A percentile compares a stretch with the other conserved stretches of the same genome.
Evolutionary conservation across 2,888 invertebrate species (phyloP).

Genomic region (Microctonus hyperodae): DNA sequence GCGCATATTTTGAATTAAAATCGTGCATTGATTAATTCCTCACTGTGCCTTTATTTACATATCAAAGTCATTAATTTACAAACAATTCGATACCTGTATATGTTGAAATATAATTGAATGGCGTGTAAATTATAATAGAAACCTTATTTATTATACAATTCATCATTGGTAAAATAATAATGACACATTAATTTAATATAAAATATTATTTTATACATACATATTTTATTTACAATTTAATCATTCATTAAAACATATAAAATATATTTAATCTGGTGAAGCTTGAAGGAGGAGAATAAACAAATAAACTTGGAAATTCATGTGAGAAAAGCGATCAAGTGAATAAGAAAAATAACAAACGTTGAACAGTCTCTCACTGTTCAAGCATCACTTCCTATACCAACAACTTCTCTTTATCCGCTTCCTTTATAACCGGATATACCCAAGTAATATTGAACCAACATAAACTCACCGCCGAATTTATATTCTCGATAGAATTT

Average conservation of each 20-base stretch:
- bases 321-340: neutral
- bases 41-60: neutral
- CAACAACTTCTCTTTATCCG: conserved; percentile 20
- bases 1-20: neutral
- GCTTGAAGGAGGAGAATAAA: neutral
- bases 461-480: conserved; percentile 10
- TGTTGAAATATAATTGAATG: neutral
- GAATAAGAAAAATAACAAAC: conserved; percentile 2
- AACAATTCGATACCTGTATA: neutral
- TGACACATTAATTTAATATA: too few relatives aligned
- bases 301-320: neutral
- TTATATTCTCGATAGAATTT: conserved; percentile 20
- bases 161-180: too few relatives aligned
- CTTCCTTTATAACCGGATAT: conserved; percentile 25
- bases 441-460: conserved; percentile 22
- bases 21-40: neutral
- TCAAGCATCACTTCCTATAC: conserved; percentile 2
- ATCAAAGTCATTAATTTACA: neutral
- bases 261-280: neutral
- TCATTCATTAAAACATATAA: neutral
- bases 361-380: neutral
- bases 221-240: neutral
- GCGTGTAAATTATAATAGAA: too few relatives aligned
- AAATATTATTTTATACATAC: neutral
- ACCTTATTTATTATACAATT: too few relatives aligned